Percentiles rank a stretch among this genome's conserved stretches.
phyloP scores from a whole-genome alignment of 2,888 invertebrate genomes.

The Axea sp. region DNA sequence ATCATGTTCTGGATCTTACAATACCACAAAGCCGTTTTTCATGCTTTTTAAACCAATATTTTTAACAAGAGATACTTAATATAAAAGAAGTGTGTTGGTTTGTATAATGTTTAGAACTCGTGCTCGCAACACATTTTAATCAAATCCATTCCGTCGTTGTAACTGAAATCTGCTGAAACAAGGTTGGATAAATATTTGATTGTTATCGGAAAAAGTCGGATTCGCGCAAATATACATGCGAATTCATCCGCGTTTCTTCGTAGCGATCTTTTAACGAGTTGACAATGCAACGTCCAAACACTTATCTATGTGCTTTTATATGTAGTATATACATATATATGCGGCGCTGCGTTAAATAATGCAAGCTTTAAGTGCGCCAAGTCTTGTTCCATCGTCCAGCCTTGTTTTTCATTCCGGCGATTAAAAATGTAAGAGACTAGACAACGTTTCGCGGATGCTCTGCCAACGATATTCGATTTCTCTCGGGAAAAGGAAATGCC shows the following conservation, averaged over 20 bases:
- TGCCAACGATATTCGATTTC: slow-evolving; percentile 60
- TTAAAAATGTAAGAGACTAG: slow-evolving; percentile 69
- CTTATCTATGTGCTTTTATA: slow-evolving; percentile 32
- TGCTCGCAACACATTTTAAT: too few relatives aligned
- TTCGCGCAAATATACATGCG: slow-evolving; percentile 17
- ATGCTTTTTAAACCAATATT: too few relatives aligned
- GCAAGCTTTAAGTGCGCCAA: slow-evolving; percentile 67
- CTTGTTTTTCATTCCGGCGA: slow-evolving; percentile 65
- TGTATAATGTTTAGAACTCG: too few relatives aligned
- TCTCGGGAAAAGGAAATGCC: slow-evolving; percentile 61
- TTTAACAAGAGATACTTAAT: too few relatives aligned
- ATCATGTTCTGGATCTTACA: too few relatives aligned
- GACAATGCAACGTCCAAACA: slow-evolving; percentile 46
- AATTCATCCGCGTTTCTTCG: slow-evolving; percentile 15
- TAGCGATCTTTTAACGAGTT: slow-evolving; percentile 38
- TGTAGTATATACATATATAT: slow-evolving; percentile 28
- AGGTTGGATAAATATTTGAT: slow-evolving; percentile 17
- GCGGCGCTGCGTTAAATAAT: slow-evolving; percentile 52
- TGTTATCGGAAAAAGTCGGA: slow-evolving; percentile 15
- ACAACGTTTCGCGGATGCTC: slow-evolving; percentile 63
- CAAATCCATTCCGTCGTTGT: too few relatives aligned
- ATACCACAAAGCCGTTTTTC: too few relatives aligned
- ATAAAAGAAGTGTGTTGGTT: too few relatives aligned
- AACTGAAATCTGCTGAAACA: too few relatives aligned
- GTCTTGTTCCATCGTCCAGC: slow-evolving; percentile 62